Evolutionary conservation across 92 coral and sea anemone genomes (phyloP), one percentile per base, ranked within the genome.

Genomic region (Isaurus tuberculatus): DNA sequence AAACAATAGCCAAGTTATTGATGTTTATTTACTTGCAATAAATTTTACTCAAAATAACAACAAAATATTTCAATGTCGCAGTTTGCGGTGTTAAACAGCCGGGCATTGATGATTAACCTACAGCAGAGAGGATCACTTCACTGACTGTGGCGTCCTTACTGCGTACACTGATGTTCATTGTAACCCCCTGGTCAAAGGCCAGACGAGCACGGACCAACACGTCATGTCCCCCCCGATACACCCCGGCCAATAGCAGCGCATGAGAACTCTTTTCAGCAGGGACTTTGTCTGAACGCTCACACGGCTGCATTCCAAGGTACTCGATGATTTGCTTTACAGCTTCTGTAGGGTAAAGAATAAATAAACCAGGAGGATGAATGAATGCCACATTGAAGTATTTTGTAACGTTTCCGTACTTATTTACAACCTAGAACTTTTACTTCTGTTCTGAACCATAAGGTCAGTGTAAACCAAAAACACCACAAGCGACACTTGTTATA

Each of bases 241-340:
- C 98, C 65, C 99, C 99, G 61, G 99, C 99, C 20, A 96, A 81
- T 34, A 96, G 88, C 53, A 96, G 88, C 29, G 94, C 95, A 75
- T 96, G 99, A 22, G 99, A 92, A 79, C 94, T 94, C 88, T 92
- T 94, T 33, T 95, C 99, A 72, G 95, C 88, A 77, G 95, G 91
- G 2, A 96, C 99, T 83, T 91, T 90, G 88, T 96, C 99, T 58
- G 97, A 88, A 42, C 99, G 93, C 65, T 96, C 99, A 51, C 99
- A 94, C 10, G 99, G 98, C 84, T 96, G 99, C 99, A 96, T 96
- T 65, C 99, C 99, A 42, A 96, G 94, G 85, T 94, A 92, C 83
- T 96, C 97, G 87, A 94, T 92, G 70, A 96, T 96, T 79, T 96
- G 99, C 73, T 94, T 94, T 86, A 96, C 99, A 19, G 99, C 99